Conservation (phyloP, 2,888 invertebrate genomes). For the Cotesia congregata region DNA sequence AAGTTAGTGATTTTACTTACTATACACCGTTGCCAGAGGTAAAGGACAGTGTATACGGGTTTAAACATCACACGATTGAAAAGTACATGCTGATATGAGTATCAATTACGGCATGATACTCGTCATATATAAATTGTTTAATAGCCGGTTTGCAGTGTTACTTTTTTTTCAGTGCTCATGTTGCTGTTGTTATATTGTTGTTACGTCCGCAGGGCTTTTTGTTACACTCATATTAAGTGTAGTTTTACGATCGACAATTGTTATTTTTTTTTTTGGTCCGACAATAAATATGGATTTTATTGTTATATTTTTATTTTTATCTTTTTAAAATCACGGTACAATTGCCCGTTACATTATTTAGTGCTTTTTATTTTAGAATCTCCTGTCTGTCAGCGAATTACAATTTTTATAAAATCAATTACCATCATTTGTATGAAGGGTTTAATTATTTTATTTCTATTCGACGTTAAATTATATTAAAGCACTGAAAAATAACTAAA, state of each 20-base stretch:
- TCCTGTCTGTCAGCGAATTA: not conserved
- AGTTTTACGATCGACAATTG: slow-evolving; percentile 1
- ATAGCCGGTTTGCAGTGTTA: not conserved
- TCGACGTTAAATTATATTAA: too few species aligned
- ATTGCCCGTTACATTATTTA: not conserved
- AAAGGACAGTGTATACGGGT: slow-evolving; percentile 5
- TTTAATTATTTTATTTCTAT: too few species aligned
- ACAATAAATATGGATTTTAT: not conserved
- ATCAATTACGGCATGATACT: slow-evolving; percentile 34
- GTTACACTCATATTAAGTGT: slow-evolving; percentile 1
- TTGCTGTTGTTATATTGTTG: not conserved
- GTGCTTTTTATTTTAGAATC: not conserved
- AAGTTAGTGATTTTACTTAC: slow-evolving; percentile 18
- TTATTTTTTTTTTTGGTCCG: not conserved
- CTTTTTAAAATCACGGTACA: not conserved
- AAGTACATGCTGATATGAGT: slow-evolving; percentile 36
- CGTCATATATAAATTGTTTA: slow-evolving; percentile 31
- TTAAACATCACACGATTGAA: slow-evolving; percentile 38
- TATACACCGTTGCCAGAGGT: not conserved
- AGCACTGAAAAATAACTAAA: too few species aligned
- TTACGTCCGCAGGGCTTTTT: slow-evolving; percentile 2
- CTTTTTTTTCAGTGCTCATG: not conserved
- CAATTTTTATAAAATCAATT: not conserved
- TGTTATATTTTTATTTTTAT: not conserved
- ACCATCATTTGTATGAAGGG: not conserved